A percentile compares a stretch with the other conserved stretches of the same genome.
These are phyloP conservation scores for Nomada goodeniana DNA, from an alignment of 2,888 invertebrate genomes.

Conservation along the genomic window DNA sequence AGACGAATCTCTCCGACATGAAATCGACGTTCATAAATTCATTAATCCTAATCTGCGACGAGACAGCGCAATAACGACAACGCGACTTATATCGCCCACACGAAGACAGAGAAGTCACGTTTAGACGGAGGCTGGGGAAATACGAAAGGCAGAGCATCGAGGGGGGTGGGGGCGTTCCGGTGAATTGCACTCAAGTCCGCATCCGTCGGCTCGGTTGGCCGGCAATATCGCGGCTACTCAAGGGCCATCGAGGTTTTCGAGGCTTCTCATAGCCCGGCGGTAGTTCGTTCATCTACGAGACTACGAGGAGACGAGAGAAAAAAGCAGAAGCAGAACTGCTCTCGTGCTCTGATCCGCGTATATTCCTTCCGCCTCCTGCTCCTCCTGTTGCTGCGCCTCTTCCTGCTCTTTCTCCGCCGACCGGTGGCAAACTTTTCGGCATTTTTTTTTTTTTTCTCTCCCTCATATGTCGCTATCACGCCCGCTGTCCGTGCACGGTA, in stretches of 20 bases:
- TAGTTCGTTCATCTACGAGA: conserved; percentile 75
- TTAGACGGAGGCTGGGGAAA: conserved; percentile 69
- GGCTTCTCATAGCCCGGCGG: conserved; percentile 78
- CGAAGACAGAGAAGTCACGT: conserved; percentile 68
- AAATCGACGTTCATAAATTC: conserved; percentile 7
- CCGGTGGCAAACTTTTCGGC: conserved; percentile 54
- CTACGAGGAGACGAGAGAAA: conserved; percentile 70
- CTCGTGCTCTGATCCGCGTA: conserved; percentile 57
- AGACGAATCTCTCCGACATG: neutral
- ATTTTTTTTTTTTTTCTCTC: conserved; percentile 40
- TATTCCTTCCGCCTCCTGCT: conserved; percentile 70
- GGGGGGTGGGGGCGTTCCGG: conserved; percentile 32
- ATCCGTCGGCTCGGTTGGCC: conserved; percentile 74
- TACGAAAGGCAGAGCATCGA: conserved; percentile 63
- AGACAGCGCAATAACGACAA: neutral
- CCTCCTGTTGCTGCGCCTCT: conserved; percentile 42
- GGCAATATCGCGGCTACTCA: conserved; percentile 84
- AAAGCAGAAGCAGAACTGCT: conserved; percentile 69
- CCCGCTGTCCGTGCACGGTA: conserved; percentile 47
- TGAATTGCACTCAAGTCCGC: conserved; percentile 83
- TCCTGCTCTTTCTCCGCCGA: conserved; percentile 49
- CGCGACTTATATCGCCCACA: conserved; percentile 29
- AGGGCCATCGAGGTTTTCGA: conserved; percentile 83
- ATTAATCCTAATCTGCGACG: neutral
- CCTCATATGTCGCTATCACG: conserved; percentile 68